Evolutionary conservation across 1,140 invertebrate species (phyloP).

Genomic region (Macrocentrus cingulum): DNA sequence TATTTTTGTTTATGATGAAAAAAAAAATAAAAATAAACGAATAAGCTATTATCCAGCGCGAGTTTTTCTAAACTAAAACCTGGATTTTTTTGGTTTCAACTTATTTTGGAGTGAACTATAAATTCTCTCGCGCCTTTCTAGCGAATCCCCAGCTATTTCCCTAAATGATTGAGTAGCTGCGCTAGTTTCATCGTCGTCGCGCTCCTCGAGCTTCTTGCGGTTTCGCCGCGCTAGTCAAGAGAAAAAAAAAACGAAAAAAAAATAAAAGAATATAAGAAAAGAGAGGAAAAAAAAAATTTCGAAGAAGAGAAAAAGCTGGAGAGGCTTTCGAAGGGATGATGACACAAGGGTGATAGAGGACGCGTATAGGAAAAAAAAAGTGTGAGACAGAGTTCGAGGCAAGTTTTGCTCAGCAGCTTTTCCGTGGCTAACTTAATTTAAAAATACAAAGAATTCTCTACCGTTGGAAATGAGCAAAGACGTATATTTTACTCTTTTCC

Average conservation of each 20-base stretch:
- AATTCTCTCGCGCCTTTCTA: conserved; percentile 18
- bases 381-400: conserved; percentile 23
- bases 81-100: neutral
- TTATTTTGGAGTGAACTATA: conserved; percentile 25
- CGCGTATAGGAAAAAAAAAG: conserved; percentile 15
- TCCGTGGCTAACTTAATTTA: conserved; percentile 29
- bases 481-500: neutral
- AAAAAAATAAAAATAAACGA: too few relatives aligned
- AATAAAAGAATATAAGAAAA: neutral
- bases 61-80: too few relatives aligned
- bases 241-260: neutral
- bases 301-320: conserved; percentile 13
- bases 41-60: too few relatives aligned
- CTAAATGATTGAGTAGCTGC: conserved; percentile 32
- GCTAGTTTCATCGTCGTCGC: conserved; percentile 25
- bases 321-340: conserved; percentile 18
- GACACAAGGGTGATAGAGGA: neutral
- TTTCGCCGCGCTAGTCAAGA: conserved; percentile 11
- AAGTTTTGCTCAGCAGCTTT: conserved; percentile 25
- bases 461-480: conserved; percentile 16
- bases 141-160: conserved; percentile 27
- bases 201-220: conserved; percentile 16
- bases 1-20: too few relatives aligned
- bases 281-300: conserved; percentile 5
- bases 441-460: conserved; percentile 26